Conservation (phyloP, 2,888 invertebrate genomes). For the Euproctis similis region DNA sequence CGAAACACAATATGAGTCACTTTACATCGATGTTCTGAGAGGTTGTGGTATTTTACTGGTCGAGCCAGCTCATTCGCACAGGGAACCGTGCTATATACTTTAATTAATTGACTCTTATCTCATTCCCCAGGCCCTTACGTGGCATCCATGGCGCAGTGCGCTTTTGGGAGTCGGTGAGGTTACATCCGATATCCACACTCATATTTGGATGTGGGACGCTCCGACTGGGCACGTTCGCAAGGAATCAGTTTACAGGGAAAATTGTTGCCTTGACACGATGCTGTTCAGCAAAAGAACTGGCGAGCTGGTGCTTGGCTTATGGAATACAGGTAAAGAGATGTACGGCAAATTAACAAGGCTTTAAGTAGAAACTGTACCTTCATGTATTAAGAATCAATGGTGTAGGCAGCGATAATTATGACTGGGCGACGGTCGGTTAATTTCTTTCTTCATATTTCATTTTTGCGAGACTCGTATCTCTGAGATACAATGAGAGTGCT, state of each 20-base stretch:
- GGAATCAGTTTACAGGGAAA: slow-evolving; percentile 23
- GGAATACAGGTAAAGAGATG: slow-evolving; percentile 48
- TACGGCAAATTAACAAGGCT: no score
- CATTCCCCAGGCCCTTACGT: slow-evolving; percentile 43
- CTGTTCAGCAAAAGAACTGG: slow-evolving; percentile 61
- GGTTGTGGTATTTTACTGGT: no score
- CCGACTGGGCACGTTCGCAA: slow-evolving; percentile 30
- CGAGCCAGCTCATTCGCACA: no score
- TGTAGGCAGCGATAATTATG: no score
- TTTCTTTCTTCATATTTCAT: no score
- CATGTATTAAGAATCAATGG: no score
- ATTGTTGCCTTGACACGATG: slow-evolving; percentile 51
- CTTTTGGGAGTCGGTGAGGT: slow-evolving; percentile 49
- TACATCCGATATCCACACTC: slow-evolving; percentile 24
- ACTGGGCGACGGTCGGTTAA: no score
- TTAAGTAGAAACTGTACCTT: no score
- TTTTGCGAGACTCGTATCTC: no score
- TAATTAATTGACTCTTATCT: slow-evolving; percentile 1
- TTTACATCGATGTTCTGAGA: no score
- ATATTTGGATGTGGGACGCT: slow-evolving; percentile 48
- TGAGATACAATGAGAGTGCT: no score
- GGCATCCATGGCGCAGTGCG: slow-evolving; percentile 69
- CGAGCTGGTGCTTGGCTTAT: slow-evolving; percentile 62
- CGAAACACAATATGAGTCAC: no score
- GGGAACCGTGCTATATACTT: background rate